These are phyloP conservation scores for Latrodectus hesperus DNA, from an alignment of 2,888 invertebrate species.

Conservation along the genomic window DNA sequence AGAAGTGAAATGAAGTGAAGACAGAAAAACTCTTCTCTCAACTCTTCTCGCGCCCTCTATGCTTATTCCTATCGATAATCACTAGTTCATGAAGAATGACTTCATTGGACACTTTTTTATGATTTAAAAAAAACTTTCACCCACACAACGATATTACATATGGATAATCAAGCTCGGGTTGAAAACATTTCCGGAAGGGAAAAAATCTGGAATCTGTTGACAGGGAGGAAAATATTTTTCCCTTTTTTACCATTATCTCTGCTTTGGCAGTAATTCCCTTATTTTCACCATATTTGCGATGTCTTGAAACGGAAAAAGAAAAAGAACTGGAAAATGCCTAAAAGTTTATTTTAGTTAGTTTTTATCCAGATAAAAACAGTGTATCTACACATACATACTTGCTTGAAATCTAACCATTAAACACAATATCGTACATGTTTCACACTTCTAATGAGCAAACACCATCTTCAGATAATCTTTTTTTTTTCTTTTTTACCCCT, in stretches of 20 bases:
- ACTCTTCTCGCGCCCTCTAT: neutral
- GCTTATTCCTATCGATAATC: constrained; percentile 12
- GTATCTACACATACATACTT: constrained; percentile 26
- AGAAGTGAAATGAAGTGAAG: neutral
- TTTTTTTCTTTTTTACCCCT: constrained; percentile 6
- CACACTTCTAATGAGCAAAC: constrained; percentile 58
- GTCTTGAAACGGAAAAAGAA: neutral
- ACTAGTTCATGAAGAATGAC: neutral
- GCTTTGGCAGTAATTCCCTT: neutral
- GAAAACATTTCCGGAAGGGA: constrained; percentile 13
- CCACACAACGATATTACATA: neutral
- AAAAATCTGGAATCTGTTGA: constrained; percentile 9
- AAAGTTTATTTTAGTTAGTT: constrained; percentile 29
- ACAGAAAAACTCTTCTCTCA: neutral
- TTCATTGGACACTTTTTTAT: constrained; percentile 14
- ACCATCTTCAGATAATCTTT: neutral
- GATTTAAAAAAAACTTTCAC: neutral
- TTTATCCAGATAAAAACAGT: constrained; percentile 52
- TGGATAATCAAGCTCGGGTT: constrained; percentile 21
- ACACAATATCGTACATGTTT: neutral
- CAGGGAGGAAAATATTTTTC: neutral
- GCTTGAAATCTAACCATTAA: constrained; percentile 39
- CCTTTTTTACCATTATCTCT: constrained; percentile 3
- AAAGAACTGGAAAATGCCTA: constrained; percentile 21
- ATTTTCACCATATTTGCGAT: neutral